Evolutionary conservation across 2,113 vertebrate genomes (phyloP), one percentile per base, ranked within the genome.

Genomic region (Equus przewalskii): DNA sequence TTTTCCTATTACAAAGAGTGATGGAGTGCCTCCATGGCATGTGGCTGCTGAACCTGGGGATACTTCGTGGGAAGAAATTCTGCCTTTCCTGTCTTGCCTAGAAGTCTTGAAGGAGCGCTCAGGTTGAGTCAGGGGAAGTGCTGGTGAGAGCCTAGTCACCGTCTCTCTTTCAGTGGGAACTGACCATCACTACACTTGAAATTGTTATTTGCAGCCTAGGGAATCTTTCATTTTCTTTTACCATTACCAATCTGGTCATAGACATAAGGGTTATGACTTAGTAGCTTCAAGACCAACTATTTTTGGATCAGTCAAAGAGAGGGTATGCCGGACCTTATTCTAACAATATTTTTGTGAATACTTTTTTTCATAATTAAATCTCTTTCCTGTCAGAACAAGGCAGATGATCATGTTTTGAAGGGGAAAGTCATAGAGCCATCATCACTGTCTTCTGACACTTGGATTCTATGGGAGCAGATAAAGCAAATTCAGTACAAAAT

Each of bases 281-380:
- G 28, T 62, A 92, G 85, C 41, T 86, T 89, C 49, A 94, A 96
- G 46, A 54, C 21, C 18, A 78, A 78, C 62, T 64, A 26, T 89
- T 86, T 85, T 62, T 41, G 56, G 11, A 62, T 79, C 76, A 54
- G 80, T 84, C n/a, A 78, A 60, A 28, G 54, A 87, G 30, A 83
- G 15, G 49, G 1, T 14, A 14, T 49, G 10, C 58, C 67, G 30
- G 69, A 69, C 56, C 14, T 92, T 87, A 86, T 33, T 33, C 18
- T 78, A 76, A 58, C 21, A n/a, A 14, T 81, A 83, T 76, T 93
- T 89, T 82, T 86, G 44, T 15, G 69, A 89, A 51, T 65, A 46
- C 0, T 44, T 73, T 44, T 49, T 46, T 28, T 36, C 26, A 36
- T 81, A 79, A 70, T 46, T 84, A n/a, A 88, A 90, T 86, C 41